Conservation (phyloP, 2,113 vertebrate species). For the Mastomys natalensis region DNA sequence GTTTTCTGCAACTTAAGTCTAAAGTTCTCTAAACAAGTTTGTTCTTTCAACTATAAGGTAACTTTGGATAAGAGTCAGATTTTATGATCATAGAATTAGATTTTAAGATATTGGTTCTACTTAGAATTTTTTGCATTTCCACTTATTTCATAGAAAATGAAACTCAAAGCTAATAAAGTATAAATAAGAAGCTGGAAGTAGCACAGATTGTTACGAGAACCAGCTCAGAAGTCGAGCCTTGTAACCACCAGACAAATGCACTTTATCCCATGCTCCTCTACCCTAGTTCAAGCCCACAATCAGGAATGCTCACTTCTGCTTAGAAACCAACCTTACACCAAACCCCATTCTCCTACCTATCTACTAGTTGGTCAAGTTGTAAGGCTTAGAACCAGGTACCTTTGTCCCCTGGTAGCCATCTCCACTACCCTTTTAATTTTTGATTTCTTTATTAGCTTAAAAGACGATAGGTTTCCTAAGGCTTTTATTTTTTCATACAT, state of each 20-base stretch:
- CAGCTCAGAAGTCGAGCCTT: not conserved
- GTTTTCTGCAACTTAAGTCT: conserved; percentile 69
- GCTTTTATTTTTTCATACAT: not conserved
- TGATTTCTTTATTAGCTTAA: not conserved
- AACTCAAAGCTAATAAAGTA: conserved; percentile 9
- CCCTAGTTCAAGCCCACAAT: not conserved
- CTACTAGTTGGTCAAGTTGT: not conserved
- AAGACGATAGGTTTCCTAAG: not conserved
- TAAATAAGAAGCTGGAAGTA: not conserved
- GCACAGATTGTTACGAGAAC: not conserved
- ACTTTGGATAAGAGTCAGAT: conserved; percentile 1
- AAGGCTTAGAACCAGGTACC: not conserved
- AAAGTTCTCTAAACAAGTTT: conserved; percentile 51
- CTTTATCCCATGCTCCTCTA: not conserved
- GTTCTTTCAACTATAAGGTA: conserved; percentile 22
- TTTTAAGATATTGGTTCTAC: not conserved
- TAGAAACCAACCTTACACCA: not conserved
- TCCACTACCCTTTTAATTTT: not conserved
- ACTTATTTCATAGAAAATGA: conserved; percentile 47
- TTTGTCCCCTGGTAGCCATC: not conserved
- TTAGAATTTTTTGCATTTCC: conserved; percentile 27
- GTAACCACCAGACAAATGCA: too few species aligned
- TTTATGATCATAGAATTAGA: not conserved
- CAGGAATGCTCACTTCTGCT: not conserved
- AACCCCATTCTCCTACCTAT: not conserved